Conservation (phyloP, 1,140 invertebrate species). For the Drosophila lini region DNA sequence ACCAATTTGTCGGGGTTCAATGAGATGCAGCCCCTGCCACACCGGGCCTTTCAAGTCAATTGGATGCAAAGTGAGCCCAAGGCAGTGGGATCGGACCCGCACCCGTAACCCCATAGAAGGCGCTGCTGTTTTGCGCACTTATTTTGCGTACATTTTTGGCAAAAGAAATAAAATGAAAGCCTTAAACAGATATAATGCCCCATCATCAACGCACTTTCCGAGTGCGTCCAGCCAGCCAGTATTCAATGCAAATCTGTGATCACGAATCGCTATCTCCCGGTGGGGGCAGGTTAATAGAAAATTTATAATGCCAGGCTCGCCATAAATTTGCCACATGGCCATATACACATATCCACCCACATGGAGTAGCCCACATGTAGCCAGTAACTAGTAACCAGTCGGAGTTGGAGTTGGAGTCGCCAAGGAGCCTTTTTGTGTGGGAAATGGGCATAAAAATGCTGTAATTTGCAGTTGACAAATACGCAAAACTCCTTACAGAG, state of each 20-base stretch:
- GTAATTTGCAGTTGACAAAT: constrained; percentile 83
- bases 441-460: constrained; percentile 67
- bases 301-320: constrained; percentile 75
- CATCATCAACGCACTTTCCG: constrained; percentile 62
- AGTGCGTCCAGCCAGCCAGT: constrained; percentile 19
- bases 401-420: not conserved
- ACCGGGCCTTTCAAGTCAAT: constrained; percentile 70
- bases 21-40: constrained; percentile 53
- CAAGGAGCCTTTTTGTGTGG: constrained; percentile 59
- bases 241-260: constrained; percentile 77
- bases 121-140: constrained; percentile 55
- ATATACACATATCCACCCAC: constrained; percentile 64
- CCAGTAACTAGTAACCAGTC: constrained; percentile 10
- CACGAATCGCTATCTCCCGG: constrained; percentile 17
- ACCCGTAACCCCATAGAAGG: constrained; percentile 63
- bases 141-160: constrained; percentile 80
- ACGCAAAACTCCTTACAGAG: constrained; percentile 64
- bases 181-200: constrained; percentile 81
- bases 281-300: constrained; percentile 73
- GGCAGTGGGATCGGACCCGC: constrained; percentile 5
- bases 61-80: constrained; percentile 67
- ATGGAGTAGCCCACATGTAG: constrained; percentile 30
- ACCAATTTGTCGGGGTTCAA: constrained; percentile 81
- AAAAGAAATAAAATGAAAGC: constrained; percentile 77
- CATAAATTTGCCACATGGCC: constrained; percentile 73